These are phyloP conservation scores for Phyllotreta striolata DNA, from an alignment of 2,888 invertebrate species.

Conservation along the genomic window DNA sequence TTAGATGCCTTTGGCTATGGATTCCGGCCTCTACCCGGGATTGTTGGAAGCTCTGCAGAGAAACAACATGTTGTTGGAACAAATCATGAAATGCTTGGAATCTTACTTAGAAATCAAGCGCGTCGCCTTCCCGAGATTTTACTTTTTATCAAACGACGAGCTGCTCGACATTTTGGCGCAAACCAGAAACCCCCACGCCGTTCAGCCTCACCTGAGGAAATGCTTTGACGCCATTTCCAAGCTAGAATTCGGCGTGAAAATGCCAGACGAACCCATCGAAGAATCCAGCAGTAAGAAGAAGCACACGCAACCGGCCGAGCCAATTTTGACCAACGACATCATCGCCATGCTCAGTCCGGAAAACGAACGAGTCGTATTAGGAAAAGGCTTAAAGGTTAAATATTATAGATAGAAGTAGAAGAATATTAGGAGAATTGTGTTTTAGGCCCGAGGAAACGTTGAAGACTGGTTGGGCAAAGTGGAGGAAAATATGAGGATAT, in stretches of 20 bases:
- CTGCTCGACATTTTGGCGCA: constrained; percentile 89
- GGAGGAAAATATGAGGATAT: constrained; percentile 87
- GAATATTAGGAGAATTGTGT: neutral
- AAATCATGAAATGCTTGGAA: constrained; percentile 89
- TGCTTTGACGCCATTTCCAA: constrained; percentile 87
- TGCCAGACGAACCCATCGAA: constrained; percentile 57
- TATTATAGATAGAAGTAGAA: neutral
- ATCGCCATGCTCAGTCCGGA: constrained; percentile 91
- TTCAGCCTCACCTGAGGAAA: constrained; percentile 88
- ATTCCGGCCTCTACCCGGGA: constrained; percentile 78
- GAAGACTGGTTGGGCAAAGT: constrained; percentile 93
- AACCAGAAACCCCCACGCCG: constrained; percentile 79
- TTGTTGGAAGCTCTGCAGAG: constrained; percentile 73
- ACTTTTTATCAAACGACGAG: constrained; percentile 90
- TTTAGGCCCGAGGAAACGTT: constrained; percentile 75
- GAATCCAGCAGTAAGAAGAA: constrained; percentile 52
- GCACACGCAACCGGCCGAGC: constrained; percentile 53
- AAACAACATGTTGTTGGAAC: constrained; percentile 82
- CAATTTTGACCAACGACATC: constrained; percentile 80
- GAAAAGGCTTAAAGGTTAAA: constrained; percentile 74
- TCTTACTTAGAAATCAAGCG: constrained; percentile 89
- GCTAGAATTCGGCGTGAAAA: constrained; percentile 76
- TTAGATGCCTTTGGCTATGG: constrained; percentile 80
- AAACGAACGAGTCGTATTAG: constrained; percentile 78
- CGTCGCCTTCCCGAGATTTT: constrained; percentile 87